Evolutionary conservation across 1,140 invertebrate species (phyloP).

Genomic region (Condylostylus longicornis): DNA sequence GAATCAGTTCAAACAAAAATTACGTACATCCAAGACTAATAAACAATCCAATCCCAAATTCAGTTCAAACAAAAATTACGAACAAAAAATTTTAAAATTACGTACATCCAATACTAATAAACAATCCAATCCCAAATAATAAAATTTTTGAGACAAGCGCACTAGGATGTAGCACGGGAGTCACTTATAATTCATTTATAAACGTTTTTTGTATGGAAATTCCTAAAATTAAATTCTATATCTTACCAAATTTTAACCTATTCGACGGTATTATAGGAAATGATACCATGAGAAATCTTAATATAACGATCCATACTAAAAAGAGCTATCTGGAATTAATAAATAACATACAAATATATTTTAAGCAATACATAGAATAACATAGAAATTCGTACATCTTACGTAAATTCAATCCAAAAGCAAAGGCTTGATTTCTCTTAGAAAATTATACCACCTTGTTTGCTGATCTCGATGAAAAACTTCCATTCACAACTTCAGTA

Average conservation of each 20-base stretch:
- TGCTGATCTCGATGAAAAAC: conserved; percentile 4
- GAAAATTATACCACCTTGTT: conserved; percentile 1
- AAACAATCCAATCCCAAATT: no score
- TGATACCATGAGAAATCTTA: conserved; percentile 1
- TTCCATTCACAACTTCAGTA: conserved; percentile 5
- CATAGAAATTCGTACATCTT: neutral
- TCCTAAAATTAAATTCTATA: conserved; percentile 4
- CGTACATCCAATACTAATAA: neutral
- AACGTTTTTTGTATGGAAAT: conserved; percentile 1
- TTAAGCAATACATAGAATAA: conserved; percentile 2
- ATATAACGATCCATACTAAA: neutral
- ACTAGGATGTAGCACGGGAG: neutral
- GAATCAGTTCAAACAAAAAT: conserved; percentile 7
- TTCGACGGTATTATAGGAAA: conserved; percentile 4
- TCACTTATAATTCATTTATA: conserved; percentile 4
- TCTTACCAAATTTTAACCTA: conserved; percentile 1
- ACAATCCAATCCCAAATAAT: conserved; percentile 3
- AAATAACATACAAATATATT: neutral
- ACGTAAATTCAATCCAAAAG: neutral
- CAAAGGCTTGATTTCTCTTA: neutral
- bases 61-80: no score
- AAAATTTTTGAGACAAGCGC: conserved; percentile 3
- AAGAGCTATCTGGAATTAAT: neutral
- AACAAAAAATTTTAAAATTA: no score
- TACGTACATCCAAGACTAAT: conserved; percentile 5